phyloP scores from a whole-genome alignment of 2,888 invertebrate genomes.

The Eupithecia tripunctaria region DNA sequence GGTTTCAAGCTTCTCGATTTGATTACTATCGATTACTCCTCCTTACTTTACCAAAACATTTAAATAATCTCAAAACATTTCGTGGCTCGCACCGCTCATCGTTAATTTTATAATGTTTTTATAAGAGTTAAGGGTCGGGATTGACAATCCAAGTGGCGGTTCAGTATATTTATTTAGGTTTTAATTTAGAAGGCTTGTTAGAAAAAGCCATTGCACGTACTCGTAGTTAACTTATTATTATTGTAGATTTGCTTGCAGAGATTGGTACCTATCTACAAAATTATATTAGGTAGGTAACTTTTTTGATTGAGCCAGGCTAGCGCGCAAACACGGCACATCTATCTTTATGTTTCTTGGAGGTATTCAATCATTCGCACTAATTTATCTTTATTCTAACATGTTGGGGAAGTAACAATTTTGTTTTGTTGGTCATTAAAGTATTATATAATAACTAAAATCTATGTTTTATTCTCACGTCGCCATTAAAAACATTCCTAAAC shows the following conservation, averaged over 20 bases:
- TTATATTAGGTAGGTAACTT: not conserved
- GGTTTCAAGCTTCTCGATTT: no score
- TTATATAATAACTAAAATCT: not conserved
- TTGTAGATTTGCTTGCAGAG: not conserved
- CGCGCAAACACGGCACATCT: not conserved
- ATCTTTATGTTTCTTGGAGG: not conserved
- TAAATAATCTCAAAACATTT: no score
- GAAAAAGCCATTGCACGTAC: no score
- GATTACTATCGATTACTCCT: no score
- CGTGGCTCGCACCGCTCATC: no score
- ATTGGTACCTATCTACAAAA: not conserved
- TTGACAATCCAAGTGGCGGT: no score
- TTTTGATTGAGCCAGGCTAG: not conserved
- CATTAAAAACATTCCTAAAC: no score
- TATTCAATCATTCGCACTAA: not conserved
- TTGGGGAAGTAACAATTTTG: not conserved
- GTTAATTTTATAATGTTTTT: no score
- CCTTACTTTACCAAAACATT: no score
- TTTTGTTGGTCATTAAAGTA: not conserved
- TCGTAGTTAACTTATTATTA: not conserved
- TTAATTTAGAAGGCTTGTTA: no score
- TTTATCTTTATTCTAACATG: not conserved
- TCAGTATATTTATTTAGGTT: no score
- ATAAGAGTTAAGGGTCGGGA: no score
- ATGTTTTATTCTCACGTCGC: not conserved